Base-by-base conservation (phyloP, 1,140 invertebrate genomes). In the Eufriesea mexicana region DNA sequence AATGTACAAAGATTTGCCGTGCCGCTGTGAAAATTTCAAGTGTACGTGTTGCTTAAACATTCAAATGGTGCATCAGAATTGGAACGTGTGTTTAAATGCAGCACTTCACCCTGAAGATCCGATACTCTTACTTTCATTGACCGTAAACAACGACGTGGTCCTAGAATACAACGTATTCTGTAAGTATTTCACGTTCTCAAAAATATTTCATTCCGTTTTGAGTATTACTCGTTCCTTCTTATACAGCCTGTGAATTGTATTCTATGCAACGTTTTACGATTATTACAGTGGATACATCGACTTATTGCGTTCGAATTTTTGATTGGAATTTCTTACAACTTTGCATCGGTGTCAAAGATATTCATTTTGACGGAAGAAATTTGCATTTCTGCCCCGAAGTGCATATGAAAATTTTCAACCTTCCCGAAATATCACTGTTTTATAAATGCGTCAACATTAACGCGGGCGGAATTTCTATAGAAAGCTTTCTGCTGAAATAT, bases 371-470 rank as follows among this genome's bases (percentile, higher is more conserved):
- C 35, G 35, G 16, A 0, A 2, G 12, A 14, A 96, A 96, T 89
- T 87, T 97, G 14, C 96, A 97, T 77, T 95, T 96, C 61, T 98
- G 97, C 91, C 94, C 97, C 79, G 96, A 97, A 88, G 95, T 97
- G 78, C 96, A 97, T 86, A 96, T 96, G 2, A 94, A 95, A 61
- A 90, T 97, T 0, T 93, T 95, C 35, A 93, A 93, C 28, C 95
- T 95, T 7, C 95, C 96, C 0, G 16, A 51, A 51, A 14, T 4
- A 51, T 14, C 16, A 87, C 97, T 97, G 35, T 35, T 35, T 86
- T 4, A 35, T 4, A 95, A 97, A 86, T 97, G 96, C 88, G 93
- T 97, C 90, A 92, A 95, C 83, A 93, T 97, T 87, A 96, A 96
- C 7, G 51, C 84, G 0, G 94, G 95, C 84, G 96, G 96, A 16